A percentile compares a stretch with the other conserved stretches of the same genome.
Evolutionary conservation across 2,888 invertebrate species (phyloP).

Genomic region (Philereme transversata): DNA sequence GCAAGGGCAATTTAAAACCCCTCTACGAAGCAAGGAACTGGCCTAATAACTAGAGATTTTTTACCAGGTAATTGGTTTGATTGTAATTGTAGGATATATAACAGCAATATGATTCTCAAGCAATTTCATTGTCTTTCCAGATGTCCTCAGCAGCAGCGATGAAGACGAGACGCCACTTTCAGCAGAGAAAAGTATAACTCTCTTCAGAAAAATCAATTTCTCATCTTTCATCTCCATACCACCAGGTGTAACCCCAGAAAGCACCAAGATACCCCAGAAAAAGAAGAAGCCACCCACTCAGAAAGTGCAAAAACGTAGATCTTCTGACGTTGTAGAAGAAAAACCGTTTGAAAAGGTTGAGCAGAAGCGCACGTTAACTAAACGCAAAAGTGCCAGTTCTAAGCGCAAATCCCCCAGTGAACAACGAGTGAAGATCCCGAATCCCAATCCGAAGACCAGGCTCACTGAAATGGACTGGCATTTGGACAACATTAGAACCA

Average conservation of each 20-base stretch:
- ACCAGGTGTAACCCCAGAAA: constrained; percentile 41
- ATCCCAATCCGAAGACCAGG: constrained; percentile 39
- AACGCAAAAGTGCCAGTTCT: constrained; percentile 13
- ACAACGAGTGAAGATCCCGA: constrained; percentile 18
- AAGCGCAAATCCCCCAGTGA: constrained; percentile 19
- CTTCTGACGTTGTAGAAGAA: constrained; percentile 25
- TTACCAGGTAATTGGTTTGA: background rate
- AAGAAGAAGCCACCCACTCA: constrained; percentile 16
- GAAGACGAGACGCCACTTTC: constrained; percentile 34
- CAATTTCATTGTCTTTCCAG: constrained; percentile 7
- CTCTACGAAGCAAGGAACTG: no score
- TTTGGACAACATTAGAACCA: constrained; percentile 59
- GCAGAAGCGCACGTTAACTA: constrained; percentile 9
- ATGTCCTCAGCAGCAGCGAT: constrained; percentile 32
- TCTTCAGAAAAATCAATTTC: constrained; percentile 54
- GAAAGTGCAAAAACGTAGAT: constrained; percentile 36
- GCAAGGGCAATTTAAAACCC: no score
- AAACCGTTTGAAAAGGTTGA: constrained; percentile 16
- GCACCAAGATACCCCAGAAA: constrained; percentile 10
- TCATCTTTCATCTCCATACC: constrained; percentile 54
- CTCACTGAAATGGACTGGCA: constrained; percentile 63
- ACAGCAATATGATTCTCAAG: constrained; percentile 12
- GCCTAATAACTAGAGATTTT: no score
- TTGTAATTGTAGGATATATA: background rate
- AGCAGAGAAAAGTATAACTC: constrained; percentile 39